Percentiles rank a stretch among this genome's conserved stretches.
Evolutionary conservation across 2,888 invertebrate genomes (phyloP).

Genomic region (Atethmia centrago): DNA sequence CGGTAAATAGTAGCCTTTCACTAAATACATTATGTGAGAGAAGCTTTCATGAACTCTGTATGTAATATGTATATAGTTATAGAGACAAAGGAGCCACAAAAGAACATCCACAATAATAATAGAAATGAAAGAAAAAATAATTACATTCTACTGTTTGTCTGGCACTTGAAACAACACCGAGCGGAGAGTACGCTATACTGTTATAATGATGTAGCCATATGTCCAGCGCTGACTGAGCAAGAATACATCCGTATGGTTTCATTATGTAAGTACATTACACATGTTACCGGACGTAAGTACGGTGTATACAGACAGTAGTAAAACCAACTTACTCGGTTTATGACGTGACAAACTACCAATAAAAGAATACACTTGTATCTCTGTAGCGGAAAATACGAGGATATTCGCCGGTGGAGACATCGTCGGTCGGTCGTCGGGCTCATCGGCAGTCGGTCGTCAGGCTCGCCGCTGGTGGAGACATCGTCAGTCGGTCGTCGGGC

Average conservation of each 20-base stretch:
- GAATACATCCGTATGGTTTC: not conserved
- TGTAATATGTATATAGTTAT: not conserved
- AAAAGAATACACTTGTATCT: not conserved
- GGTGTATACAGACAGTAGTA: not conserved
- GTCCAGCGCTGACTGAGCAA: not conserved
- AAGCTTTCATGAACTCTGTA: too few species aligned
- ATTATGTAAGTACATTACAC: too few species aligned
- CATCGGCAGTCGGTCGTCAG: not conserved
- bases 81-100: not conserved
- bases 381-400: too few species aligned
- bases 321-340: slow-evolving; percentile 2
- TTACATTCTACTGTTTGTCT: not conserved
- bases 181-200: not conserved
- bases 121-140: not conserved
- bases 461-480: too few species aligned
- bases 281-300: not conserved
- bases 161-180: not conserved
- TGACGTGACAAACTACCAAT: slow-evolving; percentile 7
- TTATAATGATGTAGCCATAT: not conserved
- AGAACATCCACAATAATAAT: not conserved
- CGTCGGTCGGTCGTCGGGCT: not conserved
- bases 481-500: too few species aligned
- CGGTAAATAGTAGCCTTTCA: too few species aligned
- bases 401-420: not conserved
- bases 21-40: not conserved